phyloP scores from a whole-genome alignment of 1,140 invertebrate genomes.

The Ooceraea biroi region DNA sequence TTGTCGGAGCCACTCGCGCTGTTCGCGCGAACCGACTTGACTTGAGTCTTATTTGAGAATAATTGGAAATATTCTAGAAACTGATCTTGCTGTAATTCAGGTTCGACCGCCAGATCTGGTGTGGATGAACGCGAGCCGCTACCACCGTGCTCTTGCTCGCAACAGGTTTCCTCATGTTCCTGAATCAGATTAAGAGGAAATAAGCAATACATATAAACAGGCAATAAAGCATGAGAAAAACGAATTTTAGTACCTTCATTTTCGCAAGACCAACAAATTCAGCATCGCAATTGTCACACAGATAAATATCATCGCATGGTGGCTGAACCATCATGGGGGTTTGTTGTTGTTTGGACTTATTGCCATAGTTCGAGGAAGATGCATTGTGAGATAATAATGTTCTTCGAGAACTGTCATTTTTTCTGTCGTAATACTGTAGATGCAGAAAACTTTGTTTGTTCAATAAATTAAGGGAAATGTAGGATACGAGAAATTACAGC shows the following conservation, averaged over 20 bases:
- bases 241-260: constrained; percentile 85
- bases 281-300: constrained; percentile 91
- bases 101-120: constrained; percentile 71
- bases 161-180: constrained; percentile 87
- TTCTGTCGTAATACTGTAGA: constrained; percentile 84
- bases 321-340: constrained; percentile 86
- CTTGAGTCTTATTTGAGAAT: constrained; percentile 68
- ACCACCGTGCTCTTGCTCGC: constrained; percentile 71
- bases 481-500: background rate
- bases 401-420: constrained; percentile 78
- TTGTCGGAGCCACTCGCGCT: constrained; percentile 37
- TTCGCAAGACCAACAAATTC: constrained; percentile 87
- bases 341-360: constrained; percentile 81
- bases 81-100: constrained; percentile 81
- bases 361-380: constrained; percentile 77
- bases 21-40: background rate
- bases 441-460: constrained; percentile 25
- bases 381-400: constrained; percentile 78
- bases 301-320: constrained; percentile 89
- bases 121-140: constrained; percentile 78
- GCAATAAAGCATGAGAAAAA: background rate
- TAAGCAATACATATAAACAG: background rate
- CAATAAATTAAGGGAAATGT: background rate
- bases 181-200: constrained; percentile 70
- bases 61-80: constrained; percentile 84